Evolutionary conservation across 64 coral and sea anemone genomes (phyloP).

Genomic region (Dendrophyllia cribrosa): DNA sequence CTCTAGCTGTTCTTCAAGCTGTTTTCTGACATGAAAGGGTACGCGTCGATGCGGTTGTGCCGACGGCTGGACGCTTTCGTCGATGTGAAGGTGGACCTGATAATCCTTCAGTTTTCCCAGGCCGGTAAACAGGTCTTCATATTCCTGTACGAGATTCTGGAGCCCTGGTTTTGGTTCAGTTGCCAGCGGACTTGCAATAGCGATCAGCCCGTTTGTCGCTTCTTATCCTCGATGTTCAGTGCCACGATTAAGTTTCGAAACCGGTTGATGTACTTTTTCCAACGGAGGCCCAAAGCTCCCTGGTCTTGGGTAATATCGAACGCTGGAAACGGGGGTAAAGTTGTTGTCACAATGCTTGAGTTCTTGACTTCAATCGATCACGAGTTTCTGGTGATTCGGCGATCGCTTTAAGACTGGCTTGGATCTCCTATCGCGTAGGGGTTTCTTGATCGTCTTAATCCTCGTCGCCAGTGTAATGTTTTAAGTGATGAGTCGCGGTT

Average conservation of each 20-base stretch:
- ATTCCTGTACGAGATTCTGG: no score
- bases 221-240: slow-evolving; percentile 14
- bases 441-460: background rate
- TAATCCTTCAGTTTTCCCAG: slow-evolving; percentile 62
- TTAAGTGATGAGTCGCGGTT: no score
- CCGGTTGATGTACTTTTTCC: slow-evolving; percentile 55
- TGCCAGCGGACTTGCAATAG: no score
- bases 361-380: background rate
- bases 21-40: slow-evolving; percentile 38
- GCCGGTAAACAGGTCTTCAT: slow-evolving; percentile 67
- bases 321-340: slow-evolving; percentile 18
- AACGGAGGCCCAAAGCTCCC: slow-evolving; percentile 39
- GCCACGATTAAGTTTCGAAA: slow-evolving; percentile 54
- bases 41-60: slow-evolving; percentile 52
- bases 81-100: slow-evolving; percentile 60
- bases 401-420: background rate
- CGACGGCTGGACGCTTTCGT: slow-evolving; percentile 12
- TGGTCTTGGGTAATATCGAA: slow-evolving; percentile 11
- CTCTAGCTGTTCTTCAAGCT: slow-evolving; percentile 40
- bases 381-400: background rate
- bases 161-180: no score
- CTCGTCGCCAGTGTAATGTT: slow-evolving; percentile 49
- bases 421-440: background rate
- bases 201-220: slow-evolving; percentile 52
- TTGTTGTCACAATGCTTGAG: background rate